Percentiles rank a stretch among this genome's conserved stretches.
phyloP scores from a whole-genome alignment of 2,113 vertebrate genomes.

The Nansenia antarctica region DNA sequence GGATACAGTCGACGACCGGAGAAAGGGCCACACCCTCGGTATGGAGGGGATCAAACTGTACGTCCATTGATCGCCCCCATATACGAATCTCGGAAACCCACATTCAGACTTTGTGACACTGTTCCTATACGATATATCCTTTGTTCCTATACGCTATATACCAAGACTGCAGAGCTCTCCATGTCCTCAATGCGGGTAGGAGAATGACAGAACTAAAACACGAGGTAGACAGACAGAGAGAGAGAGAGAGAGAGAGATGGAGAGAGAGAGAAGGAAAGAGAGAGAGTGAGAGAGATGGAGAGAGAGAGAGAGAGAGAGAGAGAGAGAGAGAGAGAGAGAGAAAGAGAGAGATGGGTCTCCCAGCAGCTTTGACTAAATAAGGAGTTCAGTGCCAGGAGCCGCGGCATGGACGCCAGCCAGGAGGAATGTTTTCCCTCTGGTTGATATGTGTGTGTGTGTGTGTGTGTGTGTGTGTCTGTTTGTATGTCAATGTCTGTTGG shows the following conservation, averaged over 20 bases:
- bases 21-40: too few relatives aligned
- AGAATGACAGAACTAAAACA: too few relatives aligned
- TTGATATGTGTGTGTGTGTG: constrained; percentile 16
- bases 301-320: neutral
- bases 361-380: constrained; percentile 66
- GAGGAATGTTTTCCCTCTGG: constrained; percentile 57
- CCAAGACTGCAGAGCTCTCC: too few relatives aligned
- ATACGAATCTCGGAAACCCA: too few relatives aligned
- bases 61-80: too few relatives aligned
- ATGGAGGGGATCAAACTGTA: too few relatives aligned
- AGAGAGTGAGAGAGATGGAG: neutral
- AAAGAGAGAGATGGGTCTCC: neutral
- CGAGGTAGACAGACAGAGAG: too few relatives aligned
- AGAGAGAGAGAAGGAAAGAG: neutral
- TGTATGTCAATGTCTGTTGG: constrained; percentile 24
- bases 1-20: too few relatives aligned
- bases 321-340: neutral
- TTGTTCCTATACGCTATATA: too few relatives aligned
- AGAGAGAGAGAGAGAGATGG: neutral
- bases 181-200: too few relatives aligned
- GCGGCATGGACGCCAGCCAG: constrained; percentile 53
- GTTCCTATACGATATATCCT: too few relatives aligned
- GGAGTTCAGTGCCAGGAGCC: constrained; percentile 63
- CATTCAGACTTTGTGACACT: too few relatives aligned
- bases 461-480: constrained; percentile 36